Conservation (phyloP, 2,113 vertebrate genomes). For the Narcine bancroftii region DNA sequence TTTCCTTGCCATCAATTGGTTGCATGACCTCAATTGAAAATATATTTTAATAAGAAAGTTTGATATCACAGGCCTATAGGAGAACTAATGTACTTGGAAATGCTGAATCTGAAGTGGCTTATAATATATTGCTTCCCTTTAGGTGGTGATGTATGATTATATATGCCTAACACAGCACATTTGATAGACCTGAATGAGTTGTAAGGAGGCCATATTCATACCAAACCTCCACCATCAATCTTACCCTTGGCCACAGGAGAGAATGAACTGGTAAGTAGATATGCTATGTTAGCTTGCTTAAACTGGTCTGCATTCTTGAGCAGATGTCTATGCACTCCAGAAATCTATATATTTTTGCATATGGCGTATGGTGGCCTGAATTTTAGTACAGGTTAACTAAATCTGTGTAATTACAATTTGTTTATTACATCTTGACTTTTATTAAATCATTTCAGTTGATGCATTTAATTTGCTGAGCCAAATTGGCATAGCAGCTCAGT, state of each 20-base stretch:
- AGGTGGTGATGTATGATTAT: background rate
- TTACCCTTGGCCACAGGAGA: background rate
- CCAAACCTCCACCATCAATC: background rate
- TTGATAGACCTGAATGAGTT: background rate
- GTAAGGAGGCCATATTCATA: background rate
- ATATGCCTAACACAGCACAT: background rate
- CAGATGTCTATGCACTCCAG: background rate
- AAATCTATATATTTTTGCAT: background rate
- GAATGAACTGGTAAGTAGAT: constrained; percentile 11
- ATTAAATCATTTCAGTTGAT: background rate
- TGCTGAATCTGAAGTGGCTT: background rate
- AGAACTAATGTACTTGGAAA: background rate
- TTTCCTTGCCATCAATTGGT: background rate
- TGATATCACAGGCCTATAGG: background rate
- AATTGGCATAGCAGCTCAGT: background rate
- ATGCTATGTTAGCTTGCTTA: background rate
- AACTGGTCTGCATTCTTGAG: background rate
- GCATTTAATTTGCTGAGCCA: background rate
- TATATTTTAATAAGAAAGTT: background rate
- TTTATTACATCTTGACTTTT: background rate
- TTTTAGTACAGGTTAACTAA: background rate
- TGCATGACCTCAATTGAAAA: background rate
- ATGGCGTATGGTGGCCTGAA: background rate
- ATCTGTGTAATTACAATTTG: background rate
- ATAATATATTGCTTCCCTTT: background rate